These are phyloP conservation scores for Picathartes gymnocephalus DNA, from an alignment of 2,113 vertebrate species.

Conservation along the genomic window DNA sequence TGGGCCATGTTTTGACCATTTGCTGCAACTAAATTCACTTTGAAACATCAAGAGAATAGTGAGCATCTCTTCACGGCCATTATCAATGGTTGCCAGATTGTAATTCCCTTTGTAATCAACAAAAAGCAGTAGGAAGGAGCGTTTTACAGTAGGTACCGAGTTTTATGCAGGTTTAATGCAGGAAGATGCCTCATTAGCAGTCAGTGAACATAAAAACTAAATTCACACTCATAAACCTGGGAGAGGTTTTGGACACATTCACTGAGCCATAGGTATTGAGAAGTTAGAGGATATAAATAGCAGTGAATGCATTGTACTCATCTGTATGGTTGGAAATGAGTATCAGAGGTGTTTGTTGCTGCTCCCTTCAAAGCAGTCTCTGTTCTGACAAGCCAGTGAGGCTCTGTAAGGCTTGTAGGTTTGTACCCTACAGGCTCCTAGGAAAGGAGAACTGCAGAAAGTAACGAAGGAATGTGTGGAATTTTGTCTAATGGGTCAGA, in stretches of 20 bases:
- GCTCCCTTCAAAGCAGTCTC: background rate
- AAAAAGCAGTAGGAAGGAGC: background rate
- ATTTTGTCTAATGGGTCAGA: background rate
- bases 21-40: background rate
- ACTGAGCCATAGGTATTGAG: background rate
- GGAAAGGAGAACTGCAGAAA: background rate
- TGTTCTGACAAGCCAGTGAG: background rate
- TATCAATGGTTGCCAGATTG: background rate
- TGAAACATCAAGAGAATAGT: background rate
- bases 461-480: background rate
- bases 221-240: background rate
- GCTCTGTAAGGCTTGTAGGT: background rate
- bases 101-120: background rate
- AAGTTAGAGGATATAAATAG: background rate
- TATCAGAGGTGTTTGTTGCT: background rate
- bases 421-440: background rate
- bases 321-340: background rate
- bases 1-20: background rate
- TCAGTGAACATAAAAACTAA: background rate
- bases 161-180: constrained; percentile 10
- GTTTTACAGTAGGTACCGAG: background rate
- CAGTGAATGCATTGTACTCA: background rate
- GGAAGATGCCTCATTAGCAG: background rate
- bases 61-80: background rate
- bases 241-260: background rate